Evolutionary conservation across 2,888 invertebrate species (phyloP), one percentile per base, ranked within the genome.

Genomic region (Drosophila quinaria): DNA sequence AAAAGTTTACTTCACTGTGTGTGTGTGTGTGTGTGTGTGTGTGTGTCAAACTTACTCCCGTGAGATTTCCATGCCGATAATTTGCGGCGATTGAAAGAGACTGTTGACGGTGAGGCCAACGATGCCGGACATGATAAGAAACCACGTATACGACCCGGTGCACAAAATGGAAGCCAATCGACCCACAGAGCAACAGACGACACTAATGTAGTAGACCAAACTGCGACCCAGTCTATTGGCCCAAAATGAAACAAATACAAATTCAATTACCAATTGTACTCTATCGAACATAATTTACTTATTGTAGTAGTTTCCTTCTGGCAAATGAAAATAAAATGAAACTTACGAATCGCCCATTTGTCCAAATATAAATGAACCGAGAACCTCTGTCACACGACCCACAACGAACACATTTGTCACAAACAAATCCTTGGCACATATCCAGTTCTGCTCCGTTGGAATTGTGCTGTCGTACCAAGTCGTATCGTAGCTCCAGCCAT

Each of bases 331-430:
- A 25, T 25, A 5, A 11, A 42, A 31, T 25, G 47, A 25, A 79
- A 90, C 93, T 93, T 92, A 94, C 94, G 91, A 93, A 90, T 95
- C 95, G 61, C 94, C 94, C 76, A 94, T 89, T 89, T 94, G 94
- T 70, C 94, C 94, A 85, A 94, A 94, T 73, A 94, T 87, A 80
- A 94, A 93, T 37, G 94, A 94, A 51, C 94, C 94, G 55, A 94
- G 78, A 63, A 94, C 93, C 89, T 94, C 94, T 35, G 94, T 94
- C 59, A 94, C 91, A 78, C 94, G 93, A 66, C 92, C 92, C 77
- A 93, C 91, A 41, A 94, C 94, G 80, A 94, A 93, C 39, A 94
- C 92, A 90, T 94, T 94, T 63, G 94, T 93, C 60, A 94, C 93
- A 76, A 93, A 93, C 74, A 94, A 91, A 74, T 93, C 93, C 81